A percentile compares a stretch with the other conserved stretches of the same genome.
Evolutionary conservation across 1,140 invertebrate species (phyloP).

Genomic region (Uloborus diversus): DNA sequence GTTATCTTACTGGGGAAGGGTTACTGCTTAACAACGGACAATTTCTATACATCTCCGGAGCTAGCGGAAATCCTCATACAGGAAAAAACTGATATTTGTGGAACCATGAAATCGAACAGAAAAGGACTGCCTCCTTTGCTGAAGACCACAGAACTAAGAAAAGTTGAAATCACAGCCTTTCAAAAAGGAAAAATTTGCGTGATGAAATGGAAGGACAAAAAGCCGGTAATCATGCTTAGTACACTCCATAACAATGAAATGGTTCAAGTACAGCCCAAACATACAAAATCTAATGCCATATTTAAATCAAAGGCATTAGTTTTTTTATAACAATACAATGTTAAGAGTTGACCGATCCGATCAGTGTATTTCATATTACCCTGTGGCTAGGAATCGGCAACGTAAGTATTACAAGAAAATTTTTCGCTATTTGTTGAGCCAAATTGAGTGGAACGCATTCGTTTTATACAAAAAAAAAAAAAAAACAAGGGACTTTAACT

Average conservation of each 20-base stretch:
- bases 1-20: background rate
- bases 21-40: background rate
- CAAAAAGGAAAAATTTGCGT: slow-evolving; percentile 6
- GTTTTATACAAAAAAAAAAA: background rate
- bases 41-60: slow-evolving; percentile 1
- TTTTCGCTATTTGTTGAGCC: background rate
- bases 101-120: background rate
- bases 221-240: background rate
- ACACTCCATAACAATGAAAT: background rate
- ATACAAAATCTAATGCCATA: background rate
- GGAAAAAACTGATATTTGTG: background rate
- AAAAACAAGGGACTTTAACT: background rate
- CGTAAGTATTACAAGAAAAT: slow-evolving; percentile 4
- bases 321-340: background rate
- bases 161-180: background rate
- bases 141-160: background rate
- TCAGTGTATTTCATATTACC: slow-evolving; percentile 1
- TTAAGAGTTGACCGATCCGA: background rate
- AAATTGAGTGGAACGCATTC: background rate
- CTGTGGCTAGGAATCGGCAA: background rate
- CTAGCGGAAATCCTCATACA: background rate
- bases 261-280: background rate
- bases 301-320: background rate
- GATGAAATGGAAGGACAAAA: background rate
- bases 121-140: background rate